Percentiles rank a stretch among this genome's conserved stretches.
Evolutionary conservation across 2,797 vertebrate species (phyloP).

Genomic region (Crax fasciolata): DNA sequence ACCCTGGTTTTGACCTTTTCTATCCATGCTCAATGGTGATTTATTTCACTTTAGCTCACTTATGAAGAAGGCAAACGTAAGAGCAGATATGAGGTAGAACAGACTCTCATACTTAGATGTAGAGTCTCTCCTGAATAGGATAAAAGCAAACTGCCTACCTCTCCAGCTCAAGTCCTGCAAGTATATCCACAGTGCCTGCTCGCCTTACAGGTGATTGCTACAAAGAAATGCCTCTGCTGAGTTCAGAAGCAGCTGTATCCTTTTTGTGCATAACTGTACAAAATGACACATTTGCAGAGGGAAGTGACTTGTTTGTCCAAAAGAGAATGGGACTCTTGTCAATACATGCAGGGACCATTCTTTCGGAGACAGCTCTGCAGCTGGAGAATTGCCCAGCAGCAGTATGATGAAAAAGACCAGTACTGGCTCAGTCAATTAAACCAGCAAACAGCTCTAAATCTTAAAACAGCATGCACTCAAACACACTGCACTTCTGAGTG

Average conservation of each 20-base stretch:
- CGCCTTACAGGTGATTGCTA: background rate
- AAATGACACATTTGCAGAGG: conserved; percentile 16
- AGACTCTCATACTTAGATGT: background rate
- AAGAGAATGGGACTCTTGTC: conserved; percentile 36
- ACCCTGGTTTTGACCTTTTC: background rate
- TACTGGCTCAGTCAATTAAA: conserved; percentile 14
- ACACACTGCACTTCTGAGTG: background rate
- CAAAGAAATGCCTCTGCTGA: background rate
- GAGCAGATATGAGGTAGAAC: background rate
- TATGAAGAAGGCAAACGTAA: background rate
- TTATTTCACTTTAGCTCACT: background rate
- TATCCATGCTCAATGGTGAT: background rate
- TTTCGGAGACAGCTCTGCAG: conserved; percentile 46
- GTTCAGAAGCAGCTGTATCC: conserved; percentile 5
- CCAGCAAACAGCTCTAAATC: conserved; percentile 22
- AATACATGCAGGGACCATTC: background rate
- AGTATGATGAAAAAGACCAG: conserved; percentile 13
- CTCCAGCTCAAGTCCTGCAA: background rate
- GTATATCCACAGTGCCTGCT: background rate
- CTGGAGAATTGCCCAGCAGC: conserved; percentile 40
- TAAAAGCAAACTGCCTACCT: background rate
- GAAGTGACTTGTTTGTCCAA: conserved; percentile 17
- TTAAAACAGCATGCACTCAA: conserved; percentile 12
- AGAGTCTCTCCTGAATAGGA: background rate
- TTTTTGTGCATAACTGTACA: background rate